Evolutionary conservation across 1,140 invertebrate species (phyloP).

Genomic region (Apis dorsata): DNA sequence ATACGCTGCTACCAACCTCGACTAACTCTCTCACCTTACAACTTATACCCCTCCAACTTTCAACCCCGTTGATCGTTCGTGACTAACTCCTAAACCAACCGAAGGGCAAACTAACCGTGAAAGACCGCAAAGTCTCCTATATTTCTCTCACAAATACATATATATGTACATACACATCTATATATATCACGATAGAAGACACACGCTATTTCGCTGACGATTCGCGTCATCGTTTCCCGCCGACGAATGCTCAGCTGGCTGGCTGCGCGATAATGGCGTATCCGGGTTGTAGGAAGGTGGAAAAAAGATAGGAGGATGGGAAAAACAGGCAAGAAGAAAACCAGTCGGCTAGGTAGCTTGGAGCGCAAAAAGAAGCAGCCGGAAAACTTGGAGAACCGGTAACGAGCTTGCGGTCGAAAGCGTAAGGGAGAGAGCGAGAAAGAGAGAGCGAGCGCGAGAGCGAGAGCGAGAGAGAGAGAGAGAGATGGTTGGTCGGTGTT

Average conservation of each 20-base stretch:
- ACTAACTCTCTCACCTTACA: too few species aligned
- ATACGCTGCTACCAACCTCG: too few species aligned
- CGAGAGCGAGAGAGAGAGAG: background rate
- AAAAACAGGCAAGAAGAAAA: background rate
- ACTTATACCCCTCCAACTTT: background rate
- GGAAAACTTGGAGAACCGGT: conserved; percentile 60
- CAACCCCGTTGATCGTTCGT: background rate
- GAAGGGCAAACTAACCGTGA: background rate
- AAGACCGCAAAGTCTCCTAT: background rate
- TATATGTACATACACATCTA: too few species aligned
- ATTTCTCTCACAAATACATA: too few species aligned
- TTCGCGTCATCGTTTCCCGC: background rate
- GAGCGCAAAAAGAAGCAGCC: conserved; percentile 41
- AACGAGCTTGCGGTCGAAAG: conserved; percentile 60
- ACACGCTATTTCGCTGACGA: background rate
- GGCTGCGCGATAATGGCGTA: conserved; percentile 5
- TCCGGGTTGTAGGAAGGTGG: background rate
- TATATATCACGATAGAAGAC: too few species aligned
- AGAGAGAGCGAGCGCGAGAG: too few species aligned
- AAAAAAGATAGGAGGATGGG: background rate
- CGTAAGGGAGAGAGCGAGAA: background rate
- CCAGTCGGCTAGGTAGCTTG: background rate
- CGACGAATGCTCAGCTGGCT: background rate
- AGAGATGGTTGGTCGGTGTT: conserved; percentile 22
- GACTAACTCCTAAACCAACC: background rate